Evolutionary conservation across 1,140 invertebrate species (phyloP).

Genomic region (Pogonus chalceus): DNA sequence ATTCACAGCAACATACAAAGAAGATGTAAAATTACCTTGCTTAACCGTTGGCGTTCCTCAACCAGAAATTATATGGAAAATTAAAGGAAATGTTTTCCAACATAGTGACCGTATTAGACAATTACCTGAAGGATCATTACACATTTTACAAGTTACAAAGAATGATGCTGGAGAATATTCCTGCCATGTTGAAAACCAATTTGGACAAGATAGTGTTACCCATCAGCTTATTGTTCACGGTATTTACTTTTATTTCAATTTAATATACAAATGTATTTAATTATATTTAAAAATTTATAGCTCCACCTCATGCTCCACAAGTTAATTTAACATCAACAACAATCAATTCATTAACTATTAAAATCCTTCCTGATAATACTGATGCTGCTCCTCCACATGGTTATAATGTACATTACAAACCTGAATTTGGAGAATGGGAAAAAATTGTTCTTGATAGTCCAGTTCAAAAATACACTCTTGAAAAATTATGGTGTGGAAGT

Average conservation of each 20-base stretch:
- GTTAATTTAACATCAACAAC: constrained; percentile 65
- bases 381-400: constrained; percentile 70
- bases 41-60: constrained; percentile 80
- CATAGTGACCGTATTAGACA: constrained; percentile 63
- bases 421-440: constrained; percentile 88
- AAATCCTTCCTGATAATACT: constrained; percentile 62
- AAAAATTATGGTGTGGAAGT: constrained; percentile 80
- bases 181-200: constrained; percentile 86
- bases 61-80: constrained; percentile 82
- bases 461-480: constrained; percentile 73
- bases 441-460: constrained; percentile 65
- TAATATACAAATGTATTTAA: constrained; percentile 4
- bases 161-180: constrained; percentile 85
- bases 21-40: constrained; percentile 84
- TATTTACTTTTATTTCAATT: constrained; percentile 29
- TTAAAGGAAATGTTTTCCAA: constrained; percentile 40
- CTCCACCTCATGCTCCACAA: constrained; percentile 73
- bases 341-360: constrained; percentile 71
- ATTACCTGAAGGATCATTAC: constrained; percentile 78
- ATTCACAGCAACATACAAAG: constrained; percentile 80
- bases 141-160: constrained; percentile 79
- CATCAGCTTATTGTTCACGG: constrained; percentile 80
- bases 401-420: constrained; percentile 86
- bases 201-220: constrained; percentile 84
- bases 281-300: constrained; percentile 36